Evolutionary conservation across 2,888 invertebrate genomes (phyloP), one percentile per base, ranked within the genome.

Genomic region (Rhagonycha lutea): DNA sequence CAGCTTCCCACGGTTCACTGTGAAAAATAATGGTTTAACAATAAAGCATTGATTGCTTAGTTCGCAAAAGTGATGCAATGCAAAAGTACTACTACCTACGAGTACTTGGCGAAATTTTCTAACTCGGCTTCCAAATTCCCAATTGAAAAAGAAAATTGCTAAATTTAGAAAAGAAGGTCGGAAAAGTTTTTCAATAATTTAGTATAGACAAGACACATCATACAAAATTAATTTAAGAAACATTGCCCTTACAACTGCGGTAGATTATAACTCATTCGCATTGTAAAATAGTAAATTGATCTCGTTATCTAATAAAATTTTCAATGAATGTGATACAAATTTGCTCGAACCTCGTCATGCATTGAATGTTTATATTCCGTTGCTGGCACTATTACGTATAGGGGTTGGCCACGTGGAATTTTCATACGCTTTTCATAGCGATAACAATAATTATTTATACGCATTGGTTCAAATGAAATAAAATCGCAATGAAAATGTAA

Each of bases 401-500:
- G 24, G 24, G 63, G 63, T 65, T 24, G 11, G 9, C 14, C 61
- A 61, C 12, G 2, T 18, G n/a, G 14, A 61, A 18, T 61, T 8
- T 61, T 61, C 5, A 26, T 26, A 26, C 26, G 26, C 4, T 26
- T 61, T 14, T 61, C 3, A 18, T 8, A 2, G 14, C 61, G 61
- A 14, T 61, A 61, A 1, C 14, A 14, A 3, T 61, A 14, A 3
- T 61, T 61, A 61, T 61, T 61, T 61, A 61, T 61, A 71, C 68
- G 10, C 32, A 61, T 74, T 68, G 67, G 71, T 26, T 26, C 26
- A 7, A 7, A 26, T 26, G 7, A 26, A 26, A 26, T 26, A 26
- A 71, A 75, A 74, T 74, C 74, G 70, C 70, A 74, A 74, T 74
- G 71, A 75, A 68, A 71, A 75, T 68, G 71, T 75, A 75, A 75